Evolutionary conservation across 53 echinoderm and acorn worm genomes (phyloP), one percentile per base, ranked within the genome.

Genomic region (Temnopleurus reevesii): DNA sequence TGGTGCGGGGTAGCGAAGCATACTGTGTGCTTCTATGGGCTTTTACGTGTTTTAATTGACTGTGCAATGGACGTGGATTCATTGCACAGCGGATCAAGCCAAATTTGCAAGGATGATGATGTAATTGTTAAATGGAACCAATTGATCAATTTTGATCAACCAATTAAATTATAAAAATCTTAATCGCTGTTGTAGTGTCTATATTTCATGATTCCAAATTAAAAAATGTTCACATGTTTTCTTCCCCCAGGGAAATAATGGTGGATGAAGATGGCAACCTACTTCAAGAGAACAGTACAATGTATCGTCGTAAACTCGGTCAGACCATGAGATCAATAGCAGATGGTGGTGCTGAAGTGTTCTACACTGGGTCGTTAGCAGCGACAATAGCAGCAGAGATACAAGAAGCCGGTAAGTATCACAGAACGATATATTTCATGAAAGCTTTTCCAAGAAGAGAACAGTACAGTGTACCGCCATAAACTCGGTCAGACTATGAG

Each of bases 351-450:
- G 93, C 27, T 15, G 55, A 79, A 24, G 90, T 77, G 5, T 95
- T 91, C 89, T 95, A 95, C 46, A 63, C 29, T 2, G 95, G 93
- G 55, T 56, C 84, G 31, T 47, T 95, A 13, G 86, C 93, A 12
- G 89, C 89, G 18, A 82, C 89, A 23, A 95, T 95, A 23, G 90
- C 80, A 27, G 45, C 56, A 7, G 95, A 95, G 71, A 59, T 95
- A 6, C 6, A 51, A 46, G 93, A 93, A 6, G 91, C 86, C 80
- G 93, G 95, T 95, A 66, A 29, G 10, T 9, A 28, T 77, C 36
- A 59, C n/a, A n/a, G n/a, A n/a, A n/a, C n/a, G n/a, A n/a, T n/a
- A n/a, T n/a, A n/a, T n/a, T n/a, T n/a, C n/a, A n/a, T n/a, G n/a
- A n/a, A n/a, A n/a, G n/a, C n/a, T n/a, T n/a, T n/a, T 85, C 9